phyloP scores from a whole-genome alignment of 2,113 vertebrate species.

The Sphyrna mokarran region DNA sequence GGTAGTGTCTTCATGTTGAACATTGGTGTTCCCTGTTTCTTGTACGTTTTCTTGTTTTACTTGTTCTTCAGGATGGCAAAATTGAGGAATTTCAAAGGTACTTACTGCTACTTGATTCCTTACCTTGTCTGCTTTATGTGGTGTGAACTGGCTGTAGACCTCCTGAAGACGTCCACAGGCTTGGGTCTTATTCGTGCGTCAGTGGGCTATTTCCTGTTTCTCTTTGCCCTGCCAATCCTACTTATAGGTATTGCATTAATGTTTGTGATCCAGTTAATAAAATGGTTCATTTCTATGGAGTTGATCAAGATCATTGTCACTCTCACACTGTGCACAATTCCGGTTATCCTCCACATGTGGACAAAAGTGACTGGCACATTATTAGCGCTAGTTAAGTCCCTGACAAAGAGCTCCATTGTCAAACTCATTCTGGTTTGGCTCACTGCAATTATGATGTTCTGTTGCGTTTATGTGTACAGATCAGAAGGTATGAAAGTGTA shows the following conservation, averaged over 20 bases:
- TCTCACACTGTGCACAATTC: conserved; percentile 61
- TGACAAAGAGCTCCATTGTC: conserved; percentile 81
- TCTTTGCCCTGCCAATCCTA: conserved; percentile 83
- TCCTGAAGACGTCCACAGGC: conserved; percentile 67
- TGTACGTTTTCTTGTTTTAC: conserved; percentile 80
- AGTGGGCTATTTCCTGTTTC: conserved; percentile 83
- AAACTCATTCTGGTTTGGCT: conserved; percentile 96
- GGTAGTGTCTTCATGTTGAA: conserved; percentile 69
- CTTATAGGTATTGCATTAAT: conserved; percentile 65
- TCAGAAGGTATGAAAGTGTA: conserved; percentile 96
- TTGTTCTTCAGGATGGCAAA: conserved; percentile 85
- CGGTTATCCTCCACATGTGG: conserved; percentile 75
- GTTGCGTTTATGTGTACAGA: conserved; percentile 93
- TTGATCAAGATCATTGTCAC: conserved; percentile 78
- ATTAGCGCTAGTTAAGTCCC: conserved; percentile 61
- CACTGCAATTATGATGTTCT: conserved; percentile 82
- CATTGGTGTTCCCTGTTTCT: conserved; percentile 75
- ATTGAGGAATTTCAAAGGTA: conserved; percentile 74
- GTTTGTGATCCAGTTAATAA: conserved; percentile 66
- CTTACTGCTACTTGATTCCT: conserved; percentile 87
- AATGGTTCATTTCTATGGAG: conserved; percentile 82
- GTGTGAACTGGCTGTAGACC: conserved; percentile 79
- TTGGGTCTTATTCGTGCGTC: conserved; percentile 85
- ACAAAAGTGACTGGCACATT: conserved; percentile 69
- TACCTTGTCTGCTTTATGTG: conserved; percentile 97